Evolutionary conservation across 1,140 invertebrate genomes (phyloP).

Genomic region (Procambarus clarkii): DNA sequence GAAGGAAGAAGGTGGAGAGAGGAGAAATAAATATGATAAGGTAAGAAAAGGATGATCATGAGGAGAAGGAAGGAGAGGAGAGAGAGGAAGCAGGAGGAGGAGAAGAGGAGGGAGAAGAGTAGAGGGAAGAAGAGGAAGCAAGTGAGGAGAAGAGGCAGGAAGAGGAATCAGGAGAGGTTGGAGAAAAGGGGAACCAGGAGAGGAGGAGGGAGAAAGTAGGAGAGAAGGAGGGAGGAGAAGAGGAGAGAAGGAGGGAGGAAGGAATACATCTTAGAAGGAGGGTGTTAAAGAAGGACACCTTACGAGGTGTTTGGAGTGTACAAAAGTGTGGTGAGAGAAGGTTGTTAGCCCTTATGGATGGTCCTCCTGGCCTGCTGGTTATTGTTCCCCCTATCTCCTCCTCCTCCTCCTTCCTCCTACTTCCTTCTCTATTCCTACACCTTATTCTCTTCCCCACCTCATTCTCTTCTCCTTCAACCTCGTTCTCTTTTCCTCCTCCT

Average conservation of each 20-base stretch:
- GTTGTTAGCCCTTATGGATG: constrained; percentile 27
- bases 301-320: constrained; percentile 21
- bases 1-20: too few species aligned
- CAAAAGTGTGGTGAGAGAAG: not conserved
- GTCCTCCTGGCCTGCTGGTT: not conserved
- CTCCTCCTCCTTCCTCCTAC: not conserved
- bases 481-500: too few species aligned
- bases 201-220: not conserved
- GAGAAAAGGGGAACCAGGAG: not conserved
- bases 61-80: too few species aligned
- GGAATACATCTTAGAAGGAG: not conserved
- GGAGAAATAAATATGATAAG: too few species aligned
- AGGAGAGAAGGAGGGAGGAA: not conserved
- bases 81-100: too few species aligned
- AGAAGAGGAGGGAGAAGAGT: not conserved
- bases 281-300: constrained; percentile 22
- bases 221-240: not conserved
- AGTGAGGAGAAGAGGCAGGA: not conserved
- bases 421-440: too few species aligned
- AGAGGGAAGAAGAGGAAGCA: not conserved
- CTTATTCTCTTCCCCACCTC: too few species aligned
- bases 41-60: too few species aligned
- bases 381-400: not conserved
- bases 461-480: too few species aligned
- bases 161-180: not conserved